Conservation (phyloP, 2,113 vertebrate genomes). For the Fukomys damarensis region DNA sequence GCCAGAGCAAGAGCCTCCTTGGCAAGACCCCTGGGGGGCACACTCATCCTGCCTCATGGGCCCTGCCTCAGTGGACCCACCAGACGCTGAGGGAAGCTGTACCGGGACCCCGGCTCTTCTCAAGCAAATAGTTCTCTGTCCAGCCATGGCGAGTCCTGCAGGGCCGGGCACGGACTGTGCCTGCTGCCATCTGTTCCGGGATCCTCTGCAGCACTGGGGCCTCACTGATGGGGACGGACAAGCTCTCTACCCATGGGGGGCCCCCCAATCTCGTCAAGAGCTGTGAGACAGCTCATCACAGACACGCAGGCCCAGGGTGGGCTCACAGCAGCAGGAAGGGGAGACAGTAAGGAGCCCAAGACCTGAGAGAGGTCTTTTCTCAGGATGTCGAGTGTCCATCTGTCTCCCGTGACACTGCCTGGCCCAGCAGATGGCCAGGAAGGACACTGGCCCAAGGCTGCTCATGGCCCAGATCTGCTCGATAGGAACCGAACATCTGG, state of each 20-base stretch:
- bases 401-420: not conserved
- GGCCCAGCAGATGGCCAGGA: not conserved
- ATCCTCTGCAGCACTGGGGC: accelerated
- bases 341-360: not conserved
- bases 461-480: not conserved
- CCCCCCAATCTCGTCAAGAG: not conserved
- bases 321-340: not conserved
- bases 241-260: accelerated
- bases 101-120: not conserved
- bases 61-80: accelerated
- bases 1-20: not conserved
- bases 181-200: not conserved
- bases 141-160: not conserved
- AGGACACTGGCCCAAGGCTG: not conserved
- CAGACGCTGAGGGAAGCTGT: accelerated
- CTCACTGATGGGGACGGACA: accelerated
- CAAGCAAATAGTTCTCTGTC: not conserved
- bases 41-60: not conserved
- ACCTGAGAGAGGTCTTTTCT: not conserved
- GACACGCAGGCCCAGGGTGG: not conserved
- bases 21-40: not conserved
- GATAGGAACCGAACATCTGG: accelerated
- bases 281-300: accelerated
- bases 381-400: not conserved
- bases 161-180: not conserved